These are phyloP conservation scores for Trissolcus japonicus DNA, from an alignment of 2,888 invertebrate species.

Conservation along the genomic window DNA sequence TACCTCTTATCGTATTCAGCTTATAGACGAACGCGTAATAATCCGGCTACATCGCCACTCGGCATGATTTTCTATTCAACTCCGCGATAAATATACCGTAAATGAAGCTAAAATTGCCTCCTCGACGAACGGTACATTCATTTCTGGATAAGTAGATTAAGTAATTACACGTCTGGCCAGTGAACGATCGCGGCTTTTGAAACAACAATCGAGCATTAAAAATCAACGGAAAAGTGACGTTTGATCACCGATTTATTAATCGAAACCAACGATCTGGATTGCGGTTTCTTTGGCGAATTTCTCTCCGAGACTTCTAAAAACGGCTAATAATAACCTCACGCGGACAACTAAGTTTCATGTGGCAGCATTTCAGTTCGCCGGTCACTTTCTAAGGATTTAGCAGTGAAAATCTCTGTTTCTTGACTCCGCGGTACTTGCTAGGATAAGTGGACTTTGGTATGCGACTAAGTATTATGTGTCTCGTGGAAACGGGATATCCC, in stretches of 20 bases:
- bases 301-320: slow-evolving; percentile 33
- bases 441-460: slow-evolving; percentile 68
- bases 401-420: slow-evolving; percentile 47
- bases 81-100: slow-evolving; percentile 52
- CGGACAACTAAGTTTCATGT: slow-evolving; percentile 33
- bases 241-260: slow-evolving; percentile 37
- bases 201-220: too few relatives aligned
- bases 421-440: background rate
- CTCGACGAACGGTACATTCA: slow-evolving; percentile 45
- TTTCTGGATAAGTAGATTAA: slow-evolving; percentile 42
- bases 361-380: slow-evolving; percentile 52
- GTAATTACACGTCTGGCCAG: slow-evolving; percentile 24
- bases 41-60: slow-evolving; percentile 32
- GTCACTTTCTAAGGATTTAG: slow-evolving; percentile 62
- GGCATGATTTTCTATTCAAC: slow-evolving; percentile 40
- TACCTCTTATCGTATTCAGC: slow-evolving; percentile 26
- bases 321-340: slow-evolving; percentile 36
- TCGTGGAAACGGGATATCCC: slow-evolving; percentile 73
- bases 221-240: slow-evolving; percentile 18
- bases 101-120: slow-evolving; percentile 43
- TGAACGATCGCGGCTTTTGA: background rate
- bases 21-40: slow-evolving; percentile 37
- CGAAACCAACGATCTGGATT: slow-evolving; percentile 38
- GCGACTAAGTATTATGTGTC: slow-evolving; percentile 72
- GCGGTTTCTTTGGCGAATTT: slow-evolving; percentile 37